Evolutionary conservation across 2,113 vertebrate species (phyloP), one percentile per base, ranked within the genome.

Genomic region (Notarius quadriscutis): DNA sequence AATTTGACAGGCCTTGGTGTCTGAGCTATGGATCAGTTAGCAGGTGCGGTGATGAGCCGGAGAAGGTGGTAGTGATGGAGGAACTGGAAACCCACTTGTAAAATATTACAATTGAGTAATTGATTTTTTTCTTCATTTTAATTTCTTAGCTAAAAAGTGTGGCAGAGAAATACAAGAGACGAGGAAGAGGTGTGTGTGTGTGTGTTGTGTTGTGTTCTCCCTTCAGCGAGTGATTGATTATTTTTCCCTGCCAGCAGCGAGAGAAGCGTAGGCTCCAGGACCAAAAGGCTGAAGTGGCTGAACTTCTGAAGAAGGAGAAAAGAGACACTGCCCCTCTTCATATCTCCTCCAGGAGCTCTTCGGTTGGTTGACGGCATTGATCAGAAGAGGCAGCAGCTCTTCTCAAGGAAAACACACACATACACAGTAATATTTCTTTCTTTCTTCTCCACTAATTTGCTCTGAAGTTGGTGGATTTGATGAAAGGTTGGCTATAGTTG

Each of bases 221-320:
- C 72, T 86, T 89, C 84, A 81, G 88, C 79, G 60, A 84, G 84
- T 85, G 84, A 90, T 65, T 91, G 88, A 91, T 91, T 88, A 86
- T 81, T 69, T 63, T 58, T 80, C 71, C 27, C 81, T 88, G 81
- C 87, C 86, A 88, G 83, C 84, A 87, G 89, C 63, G 14, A 72
- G 14, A 63, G 88, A 85, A 75, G 86, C 83, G 81, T 77, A 80
- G 84, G 89, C 75, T 88, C 50, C 51, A 27, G 87, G 50, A 69
- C 72, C 27, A 27, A 84, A 77, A 30, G 50, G 75, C 81, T 85
- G 78, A 88, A 86, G 63, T 63, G 75, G 84, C 63, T 55, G 53
- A 27, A 74, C 79, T 85, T 83, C 85, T 62, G 77, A 82, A 53
- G 17, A 63, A 62, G 27, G 57, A 84, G 78, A 91, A 87, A 79